A percentile compares a stretch with the other conserved stretches of the same genome.
These are phyloP conservation scores for Isotomurus palustris DNA, from an alignment of 2,888 invertebrate genomes.

Conservation along the genomic window DNA sequence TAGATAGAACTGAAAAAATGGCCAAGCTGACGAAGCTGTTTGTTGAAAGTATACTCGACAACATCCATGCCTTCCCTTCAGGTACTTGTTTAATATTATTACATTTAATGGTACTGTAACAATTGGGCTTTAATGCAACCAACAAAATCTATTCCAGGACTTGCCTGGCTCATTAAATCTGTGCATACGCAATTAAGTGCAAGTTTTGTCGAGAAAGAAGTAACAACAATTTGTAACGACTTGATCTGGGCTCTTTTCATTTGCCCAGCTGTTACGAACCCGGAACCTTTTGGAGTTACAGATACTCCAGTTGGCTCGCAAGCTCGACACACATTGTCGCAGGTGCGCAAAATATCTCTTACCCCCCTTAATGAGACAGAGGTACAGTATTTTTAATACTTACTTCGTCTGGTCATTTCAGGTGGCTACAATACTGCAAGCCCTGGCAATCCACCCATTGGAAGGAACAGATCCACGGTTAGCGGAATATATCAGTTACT, in stretches of 20 bases:
- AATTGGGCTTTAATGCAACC: background rate
- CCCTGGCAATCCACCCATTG: constrained; percentile 77
- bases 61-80: constrained; percentile 85
- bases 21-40: constrained; percentile 74
- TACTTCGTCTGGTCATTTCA: constrained; percentile 52
- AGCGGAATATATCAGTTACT: constrained; percentile 55
- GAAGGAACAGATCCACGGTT: constrained; percentile 71
- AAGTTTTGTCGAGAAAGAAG: constrained; percentile 48
- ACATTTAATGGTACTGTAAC: no score
- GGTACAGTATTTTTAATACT: background rate
- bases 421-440: constrained; percentile 89
- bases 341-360: constrained; percentile 19
- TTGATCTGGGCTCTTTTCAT: constrained; percentile 63
- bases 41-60: constrained; percentile 72
- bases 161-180: constrained; percentile 45
- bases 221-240: constrained; percentile 75
- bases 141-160: constrained; percentile 35
- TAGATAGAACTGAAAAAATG: constrained; percentile 51
- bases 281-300: constrained; percentile 86
- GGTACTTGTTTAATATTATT: constrained; percentile 63
- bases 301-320: constrained; percentile 43
- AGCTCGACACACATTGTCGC: constrained; percentile 43
- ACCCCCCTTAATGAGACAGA: background rate
- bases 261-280: constrained; percentile 85
- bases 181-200: constrained; percentile 40